Conservation (phyloP, 1,140 invertebrate species). For the Mactra quadrangularis region DNA sequence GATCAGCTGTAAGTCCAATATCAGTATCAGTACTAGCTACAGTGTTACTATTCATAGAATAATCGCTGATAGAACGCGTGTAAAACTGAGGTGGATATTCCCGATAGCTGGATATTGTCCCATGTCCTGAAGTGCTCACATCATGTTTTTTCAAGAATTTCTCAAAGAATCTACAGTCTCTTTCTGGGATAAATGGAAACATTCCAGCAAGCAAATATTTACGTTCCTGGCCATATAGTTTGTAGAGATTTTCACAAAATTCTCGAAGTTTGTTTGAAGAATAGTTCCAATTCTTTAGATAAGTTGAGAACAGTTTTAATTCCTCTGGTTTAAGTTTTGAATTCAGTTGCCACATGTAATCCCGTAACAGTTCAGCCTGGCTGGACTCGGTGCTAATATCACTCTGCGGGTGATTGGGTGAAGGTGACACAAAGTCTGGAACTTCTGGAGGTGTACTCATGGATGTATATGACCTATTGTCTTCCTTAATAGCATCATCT, state of each 20-base stretch:
- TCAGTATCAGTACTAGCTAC: conserved; percentile 15
- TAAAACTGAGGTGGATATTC: conserved; percentile 47
- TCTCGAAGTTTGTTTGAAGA: conserved; percentile 44
- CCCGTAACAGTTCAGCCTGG: conserved; percentile 34
- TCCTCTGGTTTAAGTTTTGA: conserved; percentile 58
- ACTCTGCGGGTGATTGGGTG: conserved; percentile 1
- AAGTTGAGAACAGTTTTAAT: conserved; percentile 37
- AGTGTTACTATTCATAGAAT: conserved; percentile 45
- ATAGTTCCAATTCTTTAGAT: conserved; percentile 59
- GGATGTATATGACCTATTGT: conserved; percentile 28
- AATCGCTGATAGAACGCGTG: conserved; percentile 49
- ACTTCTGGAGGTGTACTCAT: neutral
- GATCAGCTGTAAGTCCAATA: neutral
- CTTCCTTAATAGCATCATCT: conserved; percentile 30
- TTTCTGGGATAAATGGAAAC: conserved; percentile 53
- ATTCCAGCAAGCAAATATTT: conserved; percentile 52
- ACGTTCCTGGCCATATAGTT: conserved; percentile 48
- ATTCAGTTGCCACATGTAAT: conserved; percentile 57
- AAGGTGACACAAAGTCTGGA: conserved; percentile 23
- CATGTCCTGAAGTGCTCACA: conserved; percentile 32
- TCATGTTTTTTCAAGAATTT: conserved; percentile 53
- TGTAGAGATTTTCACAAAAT: conserved; percentile 58
- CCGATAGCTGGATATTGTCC: conserved; percentile 26
- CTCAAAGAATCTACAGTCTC: conserved; percentile 33
- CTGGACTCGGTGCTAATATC: conserved; percentile 29